Base-by-base conservation (phyloP, 2,888 invertebrate genomes). In the Eupithecia centaureata region DNA sequence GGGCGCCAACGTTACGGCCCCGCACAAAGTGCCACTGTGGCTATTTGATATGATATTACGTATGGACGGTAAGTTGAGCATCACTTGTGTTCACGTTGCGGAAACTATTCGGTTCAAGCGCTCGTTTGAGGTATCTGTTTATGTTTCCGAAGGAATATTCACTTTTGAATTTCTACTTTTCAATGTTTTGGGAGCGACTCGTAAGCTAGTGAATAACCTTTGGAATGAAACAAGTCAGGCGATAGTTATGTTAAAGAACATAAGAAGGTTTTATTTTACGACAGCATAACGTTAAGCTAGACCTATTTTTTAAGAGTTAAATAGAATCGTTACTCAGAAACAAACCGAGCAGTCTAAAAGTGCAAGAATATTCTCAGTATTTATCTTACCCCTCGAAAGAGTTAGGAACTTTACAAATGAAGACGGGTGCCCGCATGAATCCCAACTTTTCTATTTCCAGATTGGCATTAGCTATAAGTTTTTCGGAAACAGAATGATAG, bases 381-480 rank as follows among this genome's bases (percentile, higher is more conserved):
- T 88, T 89, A 82, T 86, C 80, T 87, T 84, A 73, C 77, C 80
- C 82, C 77, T 56, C 79, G 80, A 86, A 87, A 86, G 84, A 88
- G 84, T 87, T 86, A 72, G 33, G 65, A 76, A 86, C 80, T 88
- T 83, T 74, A 78, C 78, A 81, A 83, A 86, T 83, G 82, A 82
- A 76, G 78, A 70, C 78, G 81, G 82, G 78, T 73, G 86, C 91
- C 91, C 91, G 92, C 91, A 92, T 92, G 82, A 79, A 81, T 77
- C 77, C 75, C 77, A 75, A 90, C 89, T 91, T 92, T 86, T 83
- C 82, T 83, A 85, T 89, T 85, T 86, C 77, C 78, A 79, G 83
- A 90, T 90, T 86, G 84, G 82, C 74, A 75, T 77, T 79, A 77
- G 76, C 68, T 72, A 68, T 65, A 57, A 70, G 63, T 66, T 70